These are phyloP conservation scores for Daphoenositta chrysoptera DNA, from an alignment of 2,113 vertebrate genomes.

Conservation along the genomic window DNA sequence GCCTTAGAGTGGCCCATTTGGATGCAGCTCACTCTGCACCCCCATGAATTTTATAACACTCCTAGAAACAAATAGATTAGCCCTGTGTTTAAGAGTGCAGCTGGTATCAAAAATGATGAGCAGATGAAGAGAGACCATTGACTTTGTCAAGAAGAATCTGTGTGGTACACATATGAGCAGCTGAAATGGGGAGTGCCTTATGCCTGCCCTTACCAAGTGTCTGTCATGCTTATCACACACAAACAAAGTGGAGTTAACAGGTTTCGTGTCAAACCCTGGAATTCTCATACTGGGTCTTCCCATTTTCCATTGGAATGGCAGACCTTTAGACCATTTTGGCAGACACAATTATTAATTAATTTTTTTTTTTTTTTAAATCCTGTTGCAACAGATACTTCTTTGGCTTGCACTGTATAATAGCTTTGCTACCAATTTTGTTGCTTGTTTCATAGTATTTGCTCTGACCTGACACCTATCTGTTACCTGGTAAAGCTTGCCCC, in stretches of 20 bases:
- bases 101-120: background rate
- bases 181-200: background rate
- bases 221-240: background rate
- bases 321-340: background rate
- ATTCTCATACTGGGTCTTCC: background rate
- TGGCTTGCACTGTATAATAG: background rate
- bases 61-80: conserved; percentile 6
- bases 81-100: background rate
- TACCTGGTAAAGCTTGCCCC: background rate
- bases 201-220: rapidly evolving
- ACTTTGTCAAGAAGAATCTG: background rate
- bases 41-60: background rate
- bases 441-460: background rate
- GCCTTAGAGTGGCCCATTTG: background rate
- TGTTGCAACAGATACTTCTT: background rate
- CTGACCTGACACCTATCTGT: background rate
- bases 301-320: background rate
- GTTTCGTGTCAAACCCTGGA: background rate
- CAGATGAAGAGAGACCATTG: background rate
- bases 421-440: background rate
- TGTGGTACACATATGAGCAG: background rate
- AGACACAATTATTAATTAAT: background rate
- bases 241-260: rapidly evolving
- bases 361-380: background rate
- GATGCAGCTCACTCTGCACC: background rate